Conservation (phyloP, 2,888 invertebrate genomes). For the Yponomeuta malinellus region DNA sequence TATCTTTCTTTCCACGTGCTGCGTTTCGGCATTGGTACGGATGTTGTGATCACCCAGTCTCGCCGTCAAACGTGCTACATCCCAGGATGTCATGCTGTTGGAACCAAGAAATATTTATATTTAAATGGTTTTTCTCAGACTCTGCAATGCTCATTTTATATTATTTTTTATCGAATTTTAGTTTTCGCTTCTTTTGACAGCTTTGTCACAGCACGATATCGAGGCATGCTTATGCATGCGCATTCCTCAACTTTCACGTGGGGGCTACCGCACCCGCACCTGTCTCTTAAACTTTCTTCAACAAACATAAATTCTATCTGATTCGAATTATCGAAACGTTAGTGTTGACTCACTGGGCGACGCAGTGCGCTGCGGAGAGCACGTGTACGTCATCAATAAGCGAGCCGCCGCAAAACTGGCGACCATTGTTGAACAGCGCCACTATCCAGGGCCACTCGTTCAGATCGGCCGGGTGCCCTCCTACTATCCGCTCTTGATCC, state of each 20-base stretch:
- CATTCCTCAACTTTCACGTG: too few species aligned
- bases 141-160: too few species aligned
- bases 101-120: slow-evolving; percentile 10
- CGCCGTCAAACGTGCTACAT: slow-evolving; percentile 87
- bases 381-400: slow-evolving; percentile 87
- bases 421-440: slow-evolving; percentile 86
- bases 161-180: too few species aligned
- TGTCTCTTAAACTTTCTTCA: too few species aligned
- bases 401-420: slow-evolving; percentile 93
- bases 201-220: too few species aligned
- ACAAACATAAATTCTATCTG: too few species aligned
- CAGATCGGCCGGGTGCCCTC: slow-evolving; percentile 86
- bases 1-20: slow-evolving; percentile 86
- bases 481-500: slow-evolving; percentile 90
- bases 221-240: too few species aligned
- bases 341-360: slow-evolving; percentile 82
- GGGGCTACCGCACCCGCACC: too few species aligned
- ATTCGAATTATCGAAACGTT: too few species aligned
- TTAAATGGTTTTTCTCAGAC: too few species aligned
- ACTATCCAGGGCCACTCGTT: slow-evolving; percentile 93
- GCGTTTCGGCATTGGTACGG: slow-evolving; percentile 82
- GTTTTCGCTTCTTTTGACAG: too few species aligned
- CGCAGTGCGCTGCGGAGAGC: slow-evolving; percentile 91
- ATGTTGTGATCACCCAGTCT: slow-evolving; percentile 91
- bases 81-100: slow-evolving; percentile 90